These are phyloP conservation scores for Pygoscelis adeliae DNA, from an alignment of 2,113 vertebrate genomes.

Conservation along the genomic window DNA sequence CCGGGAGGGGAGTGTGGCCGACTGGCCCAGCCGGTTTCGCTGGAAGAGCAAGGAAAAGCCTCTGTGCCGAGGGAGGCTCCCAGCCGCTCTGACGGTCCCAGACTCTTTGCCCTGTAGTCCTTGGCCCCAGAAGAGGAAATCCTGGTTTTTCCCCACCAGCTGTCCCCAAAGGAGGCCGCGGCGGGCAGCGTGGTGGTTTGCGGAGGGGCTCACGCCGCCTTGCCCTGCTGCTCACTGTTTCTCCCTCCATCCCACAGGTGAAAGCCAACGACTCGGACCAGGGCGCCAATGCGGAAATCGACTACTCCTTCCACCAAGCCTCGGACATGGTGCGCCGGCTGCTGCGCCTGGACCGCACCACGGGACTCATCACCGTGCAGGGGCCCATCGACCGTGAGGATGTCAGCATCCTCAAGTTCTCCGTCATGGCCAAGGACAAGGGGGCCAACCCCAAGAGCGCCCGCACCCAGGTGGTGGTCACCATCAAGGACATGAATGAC, in stretches of 20 bases:
- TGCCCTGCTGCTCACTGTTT: neutral
- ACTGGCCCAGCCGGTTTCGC: conserved; percentile 46
- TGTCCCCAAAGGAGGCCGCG: rapidly evolving
- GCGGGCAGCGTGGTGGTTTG: rapidly evolving
- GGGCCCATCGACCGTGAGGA: conserved; percentile 93
- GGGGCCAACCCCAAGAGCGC: conserved; percentile 89
- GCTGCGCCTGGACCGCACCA: conserved; percentile 88
- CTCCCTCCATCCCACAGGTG: conserved; percentile 75
- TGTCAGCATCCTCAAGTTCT: conserved; percentile 88
- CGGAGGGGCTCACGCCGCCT: rapidly evolving
- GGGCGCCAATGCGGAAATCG: conserved; percentile 89
- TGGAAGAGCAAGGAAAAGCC: neutral
- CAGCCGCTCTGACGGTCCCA: conserved; percentile 2
- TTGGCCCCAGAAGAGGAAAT: conserved; percentile 49
- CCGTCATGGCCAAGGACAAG: conserved; percentile 89
- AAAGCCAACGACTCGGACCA: conserved; percentile 93
- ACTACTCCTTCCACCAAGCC: conserved; percentile 91
- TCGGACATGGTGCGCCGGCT: conserved; percentile 86
- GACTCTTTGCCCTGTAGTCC: conserved; percentile 23
- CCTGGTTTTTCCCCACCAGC: neutral
- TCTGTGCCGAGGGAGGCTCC: neutral
- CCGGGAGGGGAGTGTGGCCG: neutral
- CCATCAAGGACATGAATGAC: conserved; percentile 92
- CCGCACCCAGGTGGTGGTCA: conserved; percentile 87
- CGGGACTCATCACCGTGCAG: conserved; percentile 92